These are phyloP conservation scores for Myotis lucifugus DNA, from an alignment of 2,113 vertebrate species.

Conservation along the genomic window DNA sequence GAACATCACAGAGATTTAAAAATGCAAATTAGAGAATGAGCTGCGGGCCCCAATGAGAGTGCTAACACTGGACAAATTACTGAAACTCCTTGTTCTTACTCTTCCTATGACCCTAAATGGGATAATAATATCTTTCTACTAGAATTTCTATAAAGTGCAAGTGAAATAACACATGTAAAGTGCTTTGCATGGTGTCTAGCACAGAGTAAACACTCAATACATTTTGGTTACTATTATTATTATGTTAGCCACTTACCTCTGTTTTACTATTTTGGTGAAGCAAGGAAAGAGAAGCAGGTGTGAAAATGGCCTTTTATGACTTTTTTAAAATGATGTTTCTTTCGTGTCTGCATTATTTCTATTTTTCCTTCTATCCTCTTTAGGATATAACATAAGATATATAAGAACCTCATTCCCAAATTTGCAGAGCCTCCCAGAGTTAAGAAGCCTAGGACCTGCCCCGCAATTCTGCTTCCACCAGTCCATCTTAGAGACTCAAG, in stretches of 20 bases:
- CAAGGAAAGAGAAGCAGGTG: neutral
- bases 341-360: neutral
- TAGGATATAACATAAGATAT: neutral
- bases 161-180: rapidly evolving
- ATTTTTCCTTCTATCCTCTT: neutral
- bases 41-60: neutral
- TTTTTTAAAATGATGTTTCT: neutral
- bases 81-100: neutral
- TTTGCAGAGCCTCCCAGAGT: neutral
- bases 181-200: rapidly evolving
- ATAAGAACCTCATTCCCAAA: neutral
- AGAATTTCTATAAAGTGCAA: neutral
- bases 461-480: too few relatives aligned
- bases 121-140: too few relatives aligned
- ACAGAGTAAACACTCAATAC: rapidly evolving
- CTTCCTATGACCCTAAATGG: neutral
- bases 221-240: rapidly evolving
- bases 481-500: neutral
- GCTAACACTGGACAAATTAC: rapidly evolving
- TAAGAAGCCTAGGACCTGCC: neutral
- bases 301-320: neutral
- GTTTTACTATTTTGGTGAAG: neutral
- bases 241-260: neutral
- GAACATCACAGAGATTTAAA: rapidly evolving
- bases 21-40: rapidly evolving